Conservation (phyloP, 64 coral and sea anemone genomes). For the Stichodactyla mertensii region DNA sequence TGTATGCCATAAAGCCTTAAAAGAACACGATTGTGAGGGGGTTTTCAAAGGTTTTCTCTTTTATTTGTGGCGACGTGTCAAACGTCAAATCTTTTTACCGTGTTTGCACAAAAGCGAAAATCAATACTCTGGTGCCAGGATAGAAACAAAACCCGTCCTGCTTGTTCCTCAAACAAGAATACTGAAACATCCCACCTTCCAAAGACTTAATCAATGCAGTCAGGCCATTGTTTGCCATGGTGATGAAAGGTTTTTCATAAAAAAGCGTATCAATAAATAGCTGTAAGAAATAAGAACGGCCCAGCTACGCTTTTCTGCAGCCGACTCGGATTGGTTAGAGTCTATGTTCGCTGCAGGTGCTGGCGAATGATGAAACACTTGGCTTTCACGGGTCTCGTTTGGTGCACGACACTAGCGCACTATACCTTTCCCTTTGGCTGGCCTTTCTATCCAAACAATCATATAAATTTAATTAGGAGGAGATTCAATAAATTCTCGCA, state of each 20-base stretch:
- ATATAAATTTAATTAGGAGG: background rate
- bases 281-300: background rate
- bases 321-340: background rate
- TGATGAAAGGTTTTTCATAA: constrained; percentile 10
- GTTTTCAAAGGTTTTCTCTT: background rate
- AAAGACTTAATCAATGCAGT: background rate
- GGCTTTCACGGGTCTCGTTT: background rate
- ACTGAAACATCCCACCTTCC: background rate
- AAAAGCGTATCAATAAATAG: background rate
- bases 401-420: background rate
- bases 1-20: background rate
- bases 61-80: background rate
- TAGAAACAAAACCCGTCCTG: background rate
- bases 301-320: background rate
- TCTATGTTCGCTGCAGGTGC: background rate
- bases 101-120: constrained; percentile 4
- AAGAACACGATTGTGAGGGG: background rate
- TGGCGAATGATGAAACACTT: background rate
- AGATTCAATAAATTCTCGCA: background rate
- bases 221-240: background rate
- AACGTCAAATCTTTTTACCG: background rate
- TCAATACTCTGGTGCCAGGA: background rate
- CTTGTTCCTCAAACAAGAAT: background rate
- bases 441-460: background rate
- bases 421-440: background rate